phyloP scores from a whole-genome alignment of 2,113 vertebrate species.

The Poeciliopsis turrubarensis region DNA sequence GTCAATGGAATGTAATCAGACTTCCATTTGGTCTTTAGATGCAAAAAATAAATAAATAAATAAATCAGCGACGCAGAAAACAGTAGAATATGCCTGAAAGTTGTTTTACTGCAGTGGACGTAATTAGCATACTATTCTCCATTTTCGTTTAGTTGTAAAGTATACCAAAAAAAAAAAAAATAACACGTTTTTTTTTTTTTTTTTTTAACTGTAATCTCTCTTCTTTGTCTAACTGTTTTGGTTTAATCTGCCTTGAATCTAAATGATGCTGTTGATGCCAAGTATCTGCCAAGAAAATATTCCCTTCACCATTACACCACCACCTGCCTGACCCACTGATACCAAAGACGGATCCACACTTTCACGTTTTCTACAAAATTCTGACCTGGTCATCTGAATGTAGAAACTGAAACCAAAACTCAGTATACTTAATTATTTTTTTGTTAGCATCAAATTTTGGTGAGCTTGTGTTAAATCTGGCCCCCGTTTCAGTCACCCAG shows the following conservation, averaged over 20 bases:
- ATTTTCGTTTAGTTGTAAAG: neutral
- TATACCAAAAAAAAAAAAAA: no score
- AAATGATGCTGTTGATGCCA: no score
- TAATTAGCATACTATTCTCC: neutral
- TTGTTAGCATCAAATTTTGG: neutral
- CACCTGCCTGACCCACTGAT: no score
- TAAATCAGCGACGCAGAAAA: neutral
- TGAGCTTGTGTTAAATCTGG: neutral
- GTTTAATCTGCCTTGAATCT: neutral
- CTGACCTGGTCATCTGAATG: no score
- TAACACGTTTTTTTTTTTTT: neutral
- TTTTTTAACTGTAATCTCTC: neutral
- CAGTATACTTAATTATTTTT: neutral
- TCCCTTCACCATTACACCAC: no score
- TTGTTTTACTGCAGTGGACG: neutral
- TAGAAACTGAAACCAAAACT: no score
- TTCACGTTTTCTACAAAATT: no score
- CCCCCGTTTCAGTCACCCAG: neutral
- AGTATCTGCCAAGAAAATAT: no score
- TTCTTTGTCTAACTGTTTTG: neutral
- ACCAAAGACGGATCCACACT: no score
- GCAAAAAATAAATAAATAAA: neutral
- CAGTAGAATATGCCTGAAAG: neutral
- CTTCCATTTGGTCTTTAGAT: neutral
- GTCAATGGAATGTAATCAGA: neutral